Base-by-base conservation (phyloP, 2,113 vertebrate species). In the Archilochus colubris region DNA sequence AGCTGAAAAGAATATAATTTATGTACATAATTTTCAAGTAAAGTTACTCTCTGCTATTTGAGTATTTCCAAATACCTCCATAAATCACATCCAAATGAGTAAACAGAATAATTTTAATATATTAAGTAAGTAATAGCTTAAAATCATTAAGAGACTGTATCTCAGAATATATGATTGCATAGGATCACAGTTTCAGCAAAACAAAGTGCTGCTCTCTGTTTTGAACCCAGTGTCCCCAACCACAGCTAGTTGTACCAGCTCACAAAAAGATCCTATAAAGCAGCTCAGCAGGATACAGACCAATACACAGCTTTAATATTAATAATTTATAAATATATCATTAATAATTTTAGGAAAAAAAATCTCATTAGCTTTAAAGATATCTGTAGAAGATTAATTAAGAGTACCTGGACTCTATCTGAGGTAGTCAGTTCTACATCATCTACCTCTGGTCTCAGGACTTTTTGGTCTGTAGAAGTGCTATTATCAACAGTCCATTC, bases 341-440 rank as follows among this genome's bases (percentile, higher is more conserved):
- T 54, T 95, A 73, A 61, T 88, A 89, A 89, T 77, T 50, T 93
- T 84, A 94, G 19, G 51, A 67, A 74, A 38, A 2, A 70, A 61
- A 4, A 68, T 78, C 58, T 95, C 76, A 95, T 94, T 86, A 95
- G 80, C 63, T 97, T 97, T 93, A 95, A 94, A 97, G 46, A 91
- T 95, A 97, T 93, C 96, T 94, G 97, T 97, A 98, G 83, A 97
- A 98, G 96, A 98, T 98, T 97, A 98, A 98, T 97, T 97, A 96
- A 79, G 97, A 98, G 97, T 98, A 98, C 98, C 98, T 98, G 98
- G 98, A 98, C 98, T 98, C 98, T 98, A 95, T 98, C 94, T 93
- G 98, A 97, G 97, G 97, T 98, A 98, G 98, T 97, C 97, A 98
- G 98, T 97, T 97, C 98, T 98, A 98, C 94, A 97, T 98, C 98